phyloP scores from a whole-genome alignment of 1,140 invertebrate species.

The Ostrea denselamellosa region DNA sequence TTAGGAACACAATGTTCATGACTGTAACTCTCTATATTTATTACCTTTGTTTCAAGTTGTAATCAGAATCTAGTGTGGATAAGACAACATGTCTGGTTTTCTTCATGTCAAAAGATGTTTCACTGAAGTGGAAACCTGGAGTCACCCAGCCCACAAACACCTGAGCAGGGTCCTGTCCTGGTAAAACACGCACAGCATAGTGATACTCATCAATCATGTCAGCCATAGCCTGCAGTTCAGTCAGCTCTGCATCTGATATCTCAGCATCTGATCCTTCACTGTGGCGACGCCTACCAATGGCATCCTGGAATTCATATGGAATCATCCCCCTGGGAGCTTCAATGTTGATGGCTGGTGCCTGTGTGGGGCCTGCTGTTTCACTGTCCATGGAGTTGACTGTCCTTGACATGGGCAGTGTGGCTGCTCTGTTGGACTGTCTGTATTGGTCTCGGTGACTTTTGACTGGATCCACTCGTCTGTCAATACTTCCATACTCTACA shows the following conservation, averaged over 20 bases:
- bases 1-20: background rate
- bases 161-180: constrained; percentile 97
- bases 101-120: constrained; percentile 92
- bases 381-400: constrained; percentile 57
- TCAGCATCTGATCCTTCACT: constrained; percentile 73
- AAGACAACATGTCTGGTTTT: constrained; percentile 92
- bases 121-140: constrained; percentile 93
- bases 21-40: background rate
- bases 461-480: constrained; percentile 58
- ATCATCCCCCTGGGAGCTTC: constrained; percentile 69
- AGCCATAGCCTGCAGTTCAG: constrained; percentile 80
- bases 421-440: constrained; percentile 39
- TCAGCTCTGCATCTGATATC: constrained; percentile 70
- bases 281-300: constrained; percentile 60
- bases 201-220: constrained; percentile 98
- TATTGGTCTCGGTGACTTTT: constrained; percentile 28
- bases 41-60: constrained; percentile 78
- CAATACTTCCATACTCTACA: constrained; percentile 72
- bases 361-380: constrained; percentile 52
- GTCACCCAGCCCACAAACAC: constrained; percentile 99
- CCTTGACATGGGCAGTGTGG: constrained; percentile 60
- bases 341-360: constrained; percentile 66
- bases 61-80: constrained; percentile 80
- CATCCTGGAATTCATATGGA: constrained; percentile 76
- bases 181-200: constrained; percentile 93